Base-by-base conservation (phyloP, 1,140 invertebrate species). In the Antheraea pernyi region DNA sequence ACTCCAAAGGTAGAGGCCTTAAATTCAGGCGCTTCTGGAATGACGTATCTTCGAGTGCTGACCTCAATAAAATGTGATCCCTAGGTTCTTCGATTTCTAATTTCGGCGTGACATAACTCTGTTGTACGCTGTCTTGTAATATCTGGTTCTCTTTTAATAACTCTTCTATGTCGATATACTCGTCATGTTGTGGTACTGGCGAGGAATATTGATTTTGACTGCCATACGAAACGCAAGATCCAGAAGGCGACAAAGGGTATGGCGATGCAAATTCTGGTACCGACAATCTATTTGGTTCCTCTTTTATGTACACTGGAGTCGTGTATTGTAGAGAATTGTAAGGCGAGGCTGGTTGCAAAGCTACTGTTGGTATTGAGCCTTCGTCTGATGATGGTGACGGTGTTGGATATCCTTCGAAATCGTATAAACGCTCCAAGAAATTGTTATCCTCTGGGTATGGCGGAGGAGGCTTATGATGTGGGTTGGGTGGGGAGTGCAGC, bases 1-100 rank as follows among this genome's bases (percentile, higher is more conserved):
- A 74, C 70, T 90, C 89, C 73, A 93, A 85, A 63, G 94, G 95
- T 59, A 97, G 93, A 0, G 96, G 96, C 88, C 94, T 95, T 71
- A 97, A 93, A 83, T 97, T 97, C 82, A 96, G 95, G 77, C 96
- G 95, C 83, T 95, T 95, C 86, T 97, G 96, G 83, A 97, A 97
- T 65, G 95, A 95, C 0, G 96, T 97, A 79, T 97, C 97, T 82
- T 96, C 94, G 18, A 97, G 87, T 62, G 96, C 96, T 82, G 97
- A 96, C 19, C 97, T 92, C n/a, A 98, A 85, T 36, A 97, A 89
- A 76, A 96, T 95, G 85, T 98, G 96, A 84, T 97, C 96, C 79
- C 94, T 93, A 60, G 93, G 93, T 53, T 91, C 86, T 58, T 91
- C 90, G 16, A 91, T 71, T 81, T 93, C 92, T 65, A 88, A 75